These are phyloP conservation scores for Lateolabrax maculatus DNA, from an alignment of 2,797 vertebrate genomes.

Conservation along the genomic window DNA sequence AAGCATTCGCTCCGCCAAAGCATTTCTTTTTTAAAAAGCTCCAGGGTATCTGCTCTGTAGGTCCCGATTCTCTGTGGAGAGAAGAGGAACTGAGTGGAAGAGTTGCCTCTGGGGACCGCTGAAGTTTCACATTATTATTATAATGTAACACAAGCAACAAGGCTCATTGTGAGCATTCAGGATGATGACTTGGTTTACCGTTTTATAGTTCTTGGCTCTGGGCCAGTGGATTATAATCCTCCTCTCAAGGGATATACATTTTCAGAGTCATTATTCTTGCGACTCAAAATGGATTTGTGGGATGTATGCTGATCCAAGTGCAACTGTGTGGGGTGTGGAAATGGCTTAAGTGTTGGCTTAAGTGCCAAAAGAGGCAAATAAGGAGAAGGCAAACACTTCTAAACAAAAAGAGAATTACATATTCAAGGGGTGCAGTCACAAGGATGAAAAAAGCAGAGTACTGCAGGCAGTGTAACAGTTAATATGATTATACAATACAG, in stretches of 20 bases:
- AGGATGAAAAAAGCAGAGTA: slow-evolving; percentile 28
- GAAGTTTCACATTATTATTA: slow-evolving; percentile 49
- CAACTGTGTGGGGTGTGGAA: slow-evolving; percentile 69
- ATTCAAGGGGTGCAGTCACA: slow-evolving; percentile 47
- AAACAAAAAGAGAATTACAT: slow-evolving; percentile 47
- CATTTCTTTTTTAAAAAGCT: slow-evolving; percentile 6
- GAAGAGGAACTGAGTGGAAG: slow-evolving; percentile 20
- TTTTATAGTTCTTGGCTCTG: slow-evolving; percentile 52
- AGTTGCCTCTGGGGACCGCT: slow-evolving; percentile 24
- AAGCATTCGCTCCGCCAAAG: neutral
- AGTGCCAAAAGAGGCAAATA: slow-evolving; percentile 55
- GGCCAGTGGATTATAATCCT: slow-evolving; percentile 67
- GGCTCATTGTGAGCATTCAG: slow-evolving; percentile 30
- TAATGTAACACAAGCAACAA: slow-evolving; percentile 41
- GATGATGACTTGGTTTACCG: slow-evolving; percentile 33
- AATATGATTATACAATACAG: slow-evolving; percentile 54
- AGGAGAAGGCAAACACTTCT: slow-evolving; percentile 41
- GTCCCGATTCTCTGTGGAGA: slow-evolving; percentile 1
- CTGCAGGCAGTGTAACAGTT: slow-evolving; percentile 44
- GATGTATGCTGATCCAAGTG: slow-evolving; percentile 56
- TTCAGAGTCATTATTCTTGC: slow-evolving; percentile 64
- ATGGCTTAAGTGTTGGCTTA: slow-evolving; percentile 63
- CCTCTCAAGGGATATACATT: slow-evolving; percentile 49
- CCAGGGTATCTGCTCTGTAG: slow-evolving; percentile 11
- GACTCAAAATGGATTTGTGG: slow-evolving; percentile 60